These are phyloP conservation scores for Microtus pennsylvanicus DNA, from an alignment of 2,113 vertebrate species.

Conservation along the genomic window DNA sequence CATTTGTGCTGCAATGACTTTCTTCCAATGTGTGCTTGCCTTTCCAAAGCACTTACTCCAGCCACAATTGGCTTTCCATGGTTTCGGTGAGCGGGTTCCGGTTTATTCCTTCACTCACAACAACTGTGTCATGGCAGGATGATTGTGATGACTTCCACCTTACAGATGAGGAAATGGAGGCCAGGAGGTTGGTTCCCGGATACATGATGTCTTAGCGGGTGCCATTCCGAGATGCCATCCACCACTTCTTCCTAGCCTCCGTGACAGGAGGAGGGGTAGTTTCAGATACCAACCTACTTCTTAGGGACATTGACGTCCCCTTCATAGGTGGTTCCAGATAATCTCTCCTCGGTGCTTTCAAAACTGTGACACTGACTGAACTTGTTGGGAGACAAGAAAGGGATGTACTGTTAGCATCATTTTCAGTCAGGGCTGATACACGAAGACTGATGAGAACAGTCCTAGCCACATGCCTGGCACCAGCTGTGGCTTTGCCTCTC, in stretches of 20 bases:
- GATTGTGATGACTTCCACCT: neutral
- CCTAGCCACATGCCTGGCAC: neutral
- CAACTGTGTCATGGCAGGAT: accelerated
- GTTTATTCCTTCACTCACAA: neutral
- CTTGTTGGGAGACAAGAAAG: neutral
- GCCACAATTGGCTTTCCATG: neutral
- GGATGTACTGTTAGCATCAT: neutral
- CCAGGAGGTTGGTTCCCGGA: neutral
- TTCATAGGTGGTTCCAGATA: neutral
- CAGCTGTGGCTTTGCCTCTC: neutral
- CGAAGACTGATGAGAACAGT: neutral
- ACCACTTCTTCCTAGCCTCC: neutral
- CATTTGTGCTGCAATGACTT: neutral
- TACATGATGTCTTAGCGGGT: neutral
- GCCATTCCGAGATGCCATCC: neutral
- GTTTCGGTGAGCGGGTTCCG: neutral
- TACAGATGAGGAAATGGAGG: neutral
- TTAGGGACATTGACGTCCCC: neutral
- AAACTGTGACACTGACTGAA: neutral
- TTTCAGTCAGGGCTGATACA: neutral
- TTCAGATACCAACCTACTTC: neutral
- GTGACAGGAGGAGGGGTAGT: neutral
- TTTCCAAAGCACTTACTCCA: neutral
- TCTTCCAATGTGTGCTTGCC: neutral
- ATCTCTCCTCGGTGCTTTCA: neutral